Base-by-base conservation (phyloP, 2,113 vertebrate genomes). In the Gadus chalcogrammus region DNA sequence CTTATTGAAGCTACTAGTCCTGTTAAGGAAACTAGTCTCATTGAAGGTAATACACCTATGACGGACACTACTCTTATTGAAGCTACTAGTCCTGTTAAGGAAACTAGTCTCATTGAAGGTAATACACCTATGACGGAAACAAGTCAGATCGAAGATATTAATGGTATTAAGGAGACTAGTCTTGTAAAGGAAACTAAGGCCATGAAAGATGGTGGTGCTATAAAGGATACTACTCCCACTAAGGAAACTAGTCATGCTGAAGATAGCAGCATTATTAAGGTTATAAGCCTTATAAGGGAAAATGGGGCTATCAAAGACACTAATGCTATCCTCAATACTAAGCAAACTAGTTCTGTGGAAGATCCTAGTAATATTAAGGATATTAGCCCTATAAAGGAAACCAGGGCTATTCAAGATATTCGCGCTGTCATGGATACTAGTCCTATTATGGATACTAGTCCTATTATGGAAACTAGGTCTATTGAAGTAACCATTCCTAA, bases 281-380 rank as follows among this genome's bases (percentile, higher is more conserved):
- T 5, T 35, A 35, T 7, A 6, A 35, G 31, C 31, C 31, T 7
- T 4, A 35, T 35, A 35, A 35, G 6, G 31, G 28, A 31, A 31
- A 31, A 31, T 31, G 5, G 28, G 28, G 28, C 28, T 31, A 31
- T 31, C 5, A 31, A 31, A 31, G 28, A 5, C 28, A 31, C 28
- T 31, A 31, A 5, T 5, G 28, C 28, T 31, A 31, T 31, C 28
- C 3, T 31, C 28, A 31, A 31, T 31, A 31, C 76, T 7, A 63
- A 74, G 27, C 66, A 76, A 69, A 82, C 64, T 18, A 2, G 3
- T 18, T 7, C 42, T 48, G 42, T 48, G 5, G 11, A 48, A 12
- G 42, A 48, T 11, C 1, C 42, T 48, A 48, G 42, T 48, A 1
- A 9, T 48, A 12, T 48, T 48, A 48, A 48, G 42, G 42, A 48